phyloP scores from a whole-genome alignment of 2,888 invertebrate genomes.

The Ypsolopha sequella region DNA sequence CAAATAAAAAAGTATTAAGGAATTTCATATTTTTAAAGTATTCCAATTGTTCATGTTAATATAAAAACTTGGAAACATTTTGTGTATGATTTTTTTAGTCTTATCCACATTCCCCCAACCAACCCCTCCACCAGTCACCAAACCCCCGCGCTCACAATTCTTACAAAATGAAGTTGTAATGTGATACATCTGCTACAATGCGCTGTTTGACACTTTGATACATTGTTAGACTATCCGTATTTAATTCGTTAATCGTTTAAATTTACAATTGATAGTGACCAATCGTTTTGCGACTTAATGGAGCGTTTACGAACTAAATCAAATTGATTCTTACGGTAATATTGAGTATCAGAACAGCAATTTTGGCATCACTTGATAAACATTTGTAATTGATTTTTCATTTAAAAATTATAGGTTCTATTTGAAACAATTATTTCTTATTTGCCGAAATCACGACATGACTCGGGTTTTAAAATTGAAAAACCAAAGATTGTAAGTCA shows the following conservation, averaged over 20 bases:
- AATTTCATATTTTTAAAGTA: no score
- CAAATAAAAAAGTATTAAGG: no score
- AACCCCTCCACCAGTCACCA: slow-evolving; percentile 7
- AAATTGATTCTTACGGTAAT: slow-evolving; percentile 10
- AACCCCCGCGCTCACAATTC: slow-evolving; percentile 49
- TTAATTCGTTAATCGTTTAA: slow-evolving; percentile 8
- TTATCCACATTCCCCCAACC: slow-evolving; percentile 21
- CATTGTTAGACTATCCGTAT: slow-evolving; percentile 27
- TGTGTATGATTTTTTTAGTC: background rate
- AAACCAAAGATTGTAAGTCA: no score
- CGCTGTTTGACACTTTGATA: slow-evolving; percentile 51
- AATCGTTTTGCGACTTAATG: slow-evolving; percentile 32
- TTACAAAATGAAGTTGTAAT: slow-evolving; percentile 62
- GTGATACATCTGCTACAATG: slow-evolving; percentile 62
- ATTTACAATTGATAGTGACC: slow-evolving; percentile 27
- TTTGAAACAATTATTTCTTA: no score
- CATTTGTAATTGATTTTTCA: no score
- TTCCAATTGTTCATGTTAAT: no score
- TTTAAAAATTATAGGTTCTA: no score
- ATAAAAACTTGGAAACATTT: background rate
- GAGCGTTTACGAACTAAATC: slow-evolving; percentile 25
- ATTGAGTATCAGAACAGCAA: no score
- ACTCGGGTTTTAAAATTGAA: no score
- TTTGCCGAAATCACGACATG: no score
- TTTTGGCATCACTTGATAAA: no score